Base-by-base conservation (phyloP, 2,797 vertebrate species). In the Premnoplex brunnescens region DNA sequence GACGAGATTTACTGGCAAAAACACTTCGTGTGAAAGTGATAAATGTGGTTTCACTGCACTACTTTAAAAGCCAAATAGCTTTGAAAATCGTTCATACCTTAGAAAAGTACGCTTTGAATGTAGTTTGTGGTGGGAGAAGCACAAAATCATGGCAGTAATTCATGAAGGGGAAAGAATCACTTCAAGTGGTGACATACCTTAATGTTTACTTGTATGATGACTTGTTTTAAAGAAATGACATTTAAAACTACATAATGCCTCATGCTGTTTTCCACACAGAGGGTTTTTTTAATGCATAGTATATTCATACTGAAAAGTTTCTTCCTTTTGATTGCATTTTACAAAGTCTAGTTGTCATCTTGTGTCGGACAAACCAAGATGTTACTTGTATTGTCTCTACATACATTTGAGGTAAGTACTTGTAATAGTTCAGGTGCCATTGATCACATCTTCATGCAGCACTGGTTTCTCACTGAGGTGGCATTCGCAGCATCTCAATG, bases 341-440 rank as follows among this genome's bases (percentile, higher is more conserved):
- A 15, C 69, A 73, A 73, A 88, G 13, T 19, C 7, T 69, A 51
- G 14, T 51, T 74, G 12, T 73, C 7, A 26, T 88, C 12, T 73
- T 0, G 0, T 2, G 0, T 54, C 13, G 58, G 67, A 76, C 14
- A 46, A 83, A 49, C 55, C 17, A 59, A 36, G 39, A 2, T 26
- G 44, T n/a, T 6, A 41, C n/a, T 39, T 79, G 1, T 73, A 7
- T 37, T 72, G 11, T 73, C 21, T 66, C 27, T 52, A 24, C 9
- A 26, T 55, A 18, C 1, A 2, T 52, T 82, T 79, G 39, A 52
- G 30, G 7, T 82, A 71, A 73, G 20, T 46, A 54, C 49, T 60
- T 73, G 26, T 59, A 63, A 28, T 48, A 63, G n/a, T 81, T 67
- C 28, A 77, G 60, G 26, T 71, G 7, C 48, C 48, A 44, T 26